Evolutionary conservation across 30 jellyfish, hydroid and myxozoan genomes (phyloP).

Genomic region (Aurelia coerulea): DNA sequence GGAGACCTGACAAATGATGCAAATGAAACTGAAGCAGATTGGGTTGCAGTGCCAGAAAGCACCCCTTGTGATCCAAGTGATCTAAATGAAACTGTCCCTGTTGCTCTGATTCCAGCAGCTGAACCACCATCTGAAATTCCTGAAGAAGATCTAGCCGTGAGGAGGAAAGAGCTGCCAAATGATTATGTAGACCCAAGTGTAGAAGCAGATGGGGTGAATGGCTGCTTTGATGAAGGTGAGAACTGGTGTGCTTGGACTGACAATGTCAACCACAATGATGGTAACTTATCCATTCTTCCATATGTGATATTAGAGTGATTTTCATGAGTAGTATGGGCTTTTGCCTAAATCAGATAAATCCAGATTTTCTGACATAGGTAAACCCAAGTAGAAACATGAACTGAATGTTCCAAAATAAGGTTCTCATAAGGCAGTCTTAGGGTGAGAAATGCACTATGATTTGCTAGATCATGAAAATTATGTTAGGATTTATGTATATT

Average conservation of each 20-base stretch:
- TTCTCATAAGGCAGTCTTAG: background rate
- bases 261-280: slow-evolving; percentile 46
- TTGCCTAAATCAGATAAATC: background rate
- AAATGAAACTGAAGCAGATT: slow-evolving; percentile 3
- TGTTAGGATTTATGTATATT: background rate
- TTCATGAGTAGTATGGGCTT: background rate
- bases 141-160: slow-evolving; percentile 77
- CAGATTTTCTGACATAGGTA: no score
- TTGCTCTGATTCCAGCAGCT: background rate
- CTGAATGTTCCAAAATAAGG: no score
- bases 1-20: background rate
- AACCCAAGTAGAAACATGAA: no score
- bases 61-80: background rate
- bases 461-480: background rate
- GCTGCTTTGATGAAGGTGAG: slow-evolving; percentile 70
- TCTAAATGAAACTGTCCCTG: background rate
- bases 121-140: slow-evolving; percentile 72
- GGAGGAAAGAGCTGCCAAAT: slow-evolving; percentile 58
- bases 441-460: background rate
- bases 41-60: slow-evolving; percentile 27
- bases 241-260: slow-evolving; percentile 89
- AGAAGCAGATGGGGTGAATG: slow-evolving; percentile 93
- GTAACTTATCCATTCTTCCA: slow-evolving; percentile 64
- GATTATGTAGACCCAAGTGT: slow-evolving; percentile 51
- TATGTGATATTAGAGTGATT: slow-evolving; percentile 78